Evolutionary conservation across 2,888 invertebrate genomes (phyloP).

Genomic region (Thera britannica): DNA sequence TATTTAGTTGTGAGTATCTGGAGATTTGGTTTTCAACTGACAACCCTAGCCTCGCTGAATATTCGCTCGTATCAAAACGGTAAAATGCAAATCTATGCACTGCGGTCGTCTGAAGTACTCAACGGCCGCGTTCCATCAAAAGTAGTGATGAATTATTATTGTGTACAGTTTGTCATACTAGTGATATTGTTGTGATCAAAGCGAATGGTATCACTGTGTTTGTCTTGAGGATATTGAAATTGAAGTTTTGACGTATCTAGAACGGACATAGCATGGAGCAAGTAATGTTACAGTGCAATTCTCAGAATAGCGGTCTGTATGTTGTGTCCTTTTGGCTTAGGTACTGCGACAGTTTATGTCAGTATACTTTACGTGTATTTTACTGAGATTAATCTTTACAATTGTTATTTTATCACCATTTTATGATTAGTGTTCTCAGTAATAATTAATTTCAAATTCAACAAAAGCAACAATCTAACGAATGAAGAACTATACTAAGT

Average conservation of each 20-base stretch:
- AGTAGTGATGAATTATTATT: slow-evolving; percentile 77
- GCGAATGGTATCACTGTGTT: slow-evolving; percentile 9
- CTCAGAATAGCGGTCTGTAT: not conserved
- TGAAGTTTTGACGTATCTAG: slow-evolving; percentile 24
- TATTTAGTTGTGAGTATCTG: too few species aligned
- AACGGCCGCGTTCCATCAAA: slow-evolving; percentile 75
- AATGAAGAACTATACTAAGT: too few species aligned
- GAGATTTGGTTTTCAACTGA: slow-evolving; percentile 26
- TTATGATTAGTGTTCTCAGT: too few species aligned
- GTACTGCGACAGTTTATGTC: not conserved
- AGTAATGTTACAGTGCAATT: slow-evolving; percentile 5
- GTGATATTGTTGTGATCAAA: slow-evolving; percentile 47
- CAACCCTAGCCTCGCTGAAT: slow-evolving; percentile 69
- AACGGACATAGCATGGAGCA: slow-evolving; percentile 3
- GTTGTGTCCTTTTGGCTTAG: not conserved
- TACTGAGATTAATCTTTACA: too few species aligned
- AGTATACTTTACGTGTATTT: too few species aligned
- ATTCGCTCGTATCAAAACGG: slow-evolving; percentile 83
- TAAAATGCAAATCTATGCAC: slow-evolving; percentile 84
- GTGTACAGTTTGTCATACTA: slow-evolving; percentile 65
- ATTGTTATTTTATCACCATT: too few species aligned
- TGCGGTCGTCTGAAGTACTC: slow-evolving; percentile 79
- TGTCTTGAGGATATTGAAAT: slow-evolving; percentile 33
- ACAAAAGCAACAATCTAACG: too few species aligned
- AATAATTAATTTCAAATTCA: too few species aligned